Percentiles rank a stretch among this genome's conserved stretches.
phyloP scores from a whole-genome alignment of 2,113 vertebrate species.

The Xenopus borealis region DNA sequence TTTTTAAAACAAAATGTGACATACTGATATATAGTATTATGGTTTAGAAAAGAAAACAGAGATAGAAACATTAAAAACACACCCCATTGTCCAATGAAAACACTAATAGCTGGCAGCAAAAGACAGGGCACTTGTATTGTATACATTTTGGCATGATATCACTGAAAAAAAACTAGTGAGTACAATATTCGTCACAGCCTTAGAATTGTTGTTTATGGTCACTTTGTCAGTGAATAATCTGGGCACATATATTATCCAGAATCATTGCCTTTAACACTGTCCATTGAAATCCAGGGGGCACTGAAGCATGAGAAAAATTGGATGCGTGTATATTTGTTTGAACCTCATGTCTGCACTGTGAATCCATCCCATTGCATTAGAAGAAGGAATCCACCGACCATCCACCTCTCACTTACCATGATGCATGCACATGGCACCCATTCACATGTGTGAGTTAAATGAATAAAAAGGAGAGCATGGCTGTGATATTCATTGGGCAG shows the following conservation, averaged over 20 bases:
- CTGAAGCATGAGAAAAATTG: slow-evolving; percentile 67
- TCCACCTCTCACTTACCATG: slow-evolving; percentile 54
- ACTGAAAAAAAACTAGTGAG: slow-evolving; percentile 60
- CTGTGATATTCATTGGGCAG: slow-evolving; percentile 36
- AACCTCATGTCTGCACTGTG: slow-evolving; percentile 48
- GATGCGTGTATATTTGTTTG: slow-evolving; percentile 44
- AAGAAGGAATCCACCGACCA: slow-evolving; percentile 51
- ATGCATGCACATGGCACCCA: slow-evolving; percentile 51
- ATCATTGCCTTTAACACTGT: slow-evolving; percentile 53
- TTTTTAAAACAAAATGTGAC: too few relatives aligned
- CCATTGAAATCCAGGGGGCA: slow-evolving; percentile 58
- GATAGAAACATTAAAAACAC: too few relatives aligned
- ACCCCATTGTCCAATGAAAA: not conserved
- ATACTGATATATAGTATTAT: too few relatives aligned
- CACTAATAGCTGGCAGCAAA: slow-evolving; percentile 70
- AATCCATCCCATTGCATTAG: slow-evolving; percentile 47
- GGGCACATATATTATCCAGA: slow-evolving; percentile 50
- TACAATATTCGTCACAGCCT: slow-evolving; percentile 53
- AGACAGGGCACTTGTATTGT: slow-evolving; percentile 38
- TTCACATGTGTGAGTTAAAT: slow-evolving; percentile 58
- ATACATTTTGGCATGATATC: slow-evolving; percentile 63
- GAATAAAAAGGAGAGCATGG: slow-evolving; percentile 42
- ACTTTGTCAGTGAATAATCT: slow-evolving; percentile 53
- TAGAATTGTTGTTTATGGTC: slow-evolving; percentile 52
- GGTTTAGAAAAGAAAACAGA: too few relatives aligned